Evolutionary conservation across 2,113 vertebrate species (phyloP).

Genomic region (Heterochromis multidens): DNA sequence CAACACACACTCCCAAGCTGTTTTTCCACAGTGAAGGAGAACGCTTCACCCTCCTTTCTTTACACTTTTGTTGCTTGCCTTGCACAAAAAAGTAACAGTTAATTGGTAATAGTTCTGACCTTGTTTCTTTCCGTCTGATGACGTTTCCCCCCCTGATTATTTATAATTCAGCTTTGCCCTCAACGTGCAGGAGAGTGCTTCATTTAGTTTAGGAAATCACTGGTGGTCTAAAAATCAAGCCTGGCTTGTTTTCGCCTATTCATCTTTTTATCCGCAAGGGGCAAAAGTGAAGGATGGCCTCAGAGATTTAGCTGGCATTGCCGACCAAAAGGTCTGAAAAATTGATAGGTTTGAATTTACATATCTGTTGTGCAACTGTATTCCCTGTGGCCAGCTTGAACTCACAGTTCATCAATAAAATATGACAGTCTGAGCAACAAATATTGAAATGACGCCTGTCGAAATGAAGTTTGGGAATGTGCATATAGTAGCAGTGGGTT

Average conservation of each 20-base stretch:
- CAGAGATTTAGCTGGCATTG: slow-evolving; percentile 18
- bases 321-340: slow-evolving; percentile 50
- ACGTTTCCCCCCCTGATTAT: slow-evolving; percentile 56
- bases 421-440: slow-evolving; percentile 31
- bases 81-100: slow-evolving; percentile 49
- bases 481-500: not conserved
- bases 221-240: slow-evolving; percentile 49
- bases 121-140: slow-evolving; percentile 49
- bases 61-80: slow-evolving; percentile 54
- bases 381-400: slow-evolving; percentile 26
- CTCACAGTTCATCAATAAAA: slow-evolving; percentile 51
- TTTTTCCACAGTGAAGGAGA: slow-evolving; percentile 39
- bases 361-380: slow-evolving; percentile 44
- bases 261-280: slow-evolving; percentile 49
- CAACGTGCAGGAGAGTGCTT: slow-evolving; percentile 14
- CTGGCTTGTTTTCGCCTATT: slow-evolving; percentile 39
- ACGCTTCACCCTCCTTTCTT: not conserved
- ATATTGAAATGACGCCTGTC: slow-evolving; percentile 17
- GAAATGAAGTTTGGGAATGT: slow-evolving; percentile 15
- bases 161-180: slow-evolving; percentile 60
- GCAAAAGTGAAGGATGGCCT: slow-evolving; percentile 44
- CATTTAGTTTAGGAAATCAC: slow-evolving; percentile 40
- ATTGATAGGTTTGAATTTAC: slow-evolving; percentile 55
- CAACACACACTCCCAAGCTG: slow-evolving; percentile 20
- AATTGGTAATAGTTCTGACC: slow-evolving; percentile 58